Evolutionary conservation across 1,140 invertebrate species (phyloP), one percentile per base, ranked within the genome.

Genomic region (Heliconius congener): DNA sequence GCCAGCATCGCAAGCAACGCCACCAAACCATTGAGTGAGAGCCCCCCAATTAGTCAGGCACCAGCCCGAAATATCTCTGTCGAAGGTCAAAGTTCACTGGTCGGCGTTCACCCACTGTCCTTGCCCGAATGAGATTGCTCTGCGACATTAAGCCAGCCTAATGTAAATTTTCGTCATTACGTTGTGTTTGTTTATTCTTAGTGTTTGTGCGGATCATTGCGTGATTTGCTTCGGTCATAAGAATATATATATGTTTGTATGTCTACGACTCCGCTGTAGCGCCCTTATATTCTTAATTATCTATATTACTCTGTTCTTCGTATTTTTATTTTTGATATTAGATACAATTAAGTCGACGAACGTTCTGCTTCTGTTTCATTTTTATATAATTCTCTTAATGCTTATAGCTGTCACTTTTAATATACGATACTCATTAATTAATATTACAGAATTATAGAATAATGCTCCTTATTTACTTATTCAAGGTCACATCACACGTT

Each of bases 111-210:
- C 81, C 76, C 86, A 82, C 87, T 88, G 90, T 89, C 88, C 88
- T 90, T 82, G 81, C 82, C 83, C 85, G 84, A 92, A 92, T 90
- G 90, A 93, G 89, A 94, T 94, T 93, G 88, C 91, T 84, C 85
- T 88, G 88, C 87, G 91, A 93, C 91, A 93, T 94, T 94, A 92
- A 89, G 87, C 90, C 87, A 83, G 88, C 87, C 88, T 90, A 90
- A 93, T 93, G 91, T 93, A 93, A 92, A 93, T 94, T 93, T 93
- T 92, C 89, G 85, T 89, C 88, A 88, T 92, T 89, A 88, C 82
- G 78, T 77, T 85, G 77, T 85, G 83, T 88, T 86, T 93, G 88
- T 90, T 91, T 88, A 89, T 89, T 90, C 82, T 84, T 80, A 74
- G 81, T 72, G 46, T 83, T 84, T 74, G 79, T 85, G 80, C 77